Conservation (phyloP, 2,113 vertebrate species). For the Sakesphorus luctuosus region DNA sequence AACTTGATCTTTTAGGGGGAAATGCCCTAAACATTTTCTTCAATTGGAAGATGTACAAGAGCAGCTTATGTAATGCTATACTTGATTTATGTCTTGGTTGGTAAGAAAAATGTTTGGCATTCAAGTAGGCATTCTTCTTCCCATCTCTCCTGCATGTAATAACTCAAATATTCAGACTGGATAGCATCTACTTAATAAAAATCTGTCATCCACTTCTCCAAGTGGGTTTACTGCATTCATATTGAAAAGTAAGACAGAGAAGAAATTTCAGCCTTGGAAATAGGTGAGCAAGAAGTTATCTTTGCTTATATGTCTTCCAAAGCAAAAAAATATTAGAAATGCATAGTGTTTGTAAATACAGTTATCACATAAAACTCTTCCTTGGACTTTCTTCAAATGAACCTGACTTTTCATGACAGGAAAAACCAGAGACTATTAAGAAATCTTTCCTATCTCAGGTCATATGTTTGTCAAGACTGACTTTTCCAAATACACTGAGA, state of each 20-base stretch:
- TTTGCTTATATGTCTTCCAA: not conserved
- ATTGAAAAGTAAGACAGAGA: not conserved
- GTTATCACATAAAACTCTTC: not conserved
- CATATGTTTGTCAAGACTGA: not conserved
- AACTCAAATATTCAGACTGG: conserved; percentile 1
- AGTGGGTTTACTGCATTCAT: not conserved
- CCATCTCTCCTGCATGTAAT: not conserved
- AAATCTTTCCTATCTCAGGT: not conserved
- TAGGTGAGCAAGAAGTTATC: not conserved
- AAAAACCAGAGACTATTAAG: not conserved
- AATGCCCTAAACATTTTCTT: not conserved
- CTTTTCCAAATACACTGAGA: not conserved
- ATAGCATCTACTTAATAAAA: conserved; percentile 1
- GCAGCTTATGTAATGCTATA: not conserved
- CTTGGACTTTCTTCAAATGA: not conserved
- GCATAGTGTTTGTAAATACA: not conserved
- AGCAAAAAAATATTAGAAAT: not conserved
- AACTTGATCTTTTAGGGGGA: not conserved
- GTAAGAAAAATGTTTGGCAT: conserved; percentile 22
- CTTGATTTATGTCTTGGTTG: not conserved
- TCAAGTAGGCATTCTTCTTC: conserved; percentile 5
- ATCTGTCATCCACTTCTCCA: not conserved
- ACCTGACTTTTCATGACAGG: not conserved
- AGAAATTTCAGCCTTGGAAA: not conserved
- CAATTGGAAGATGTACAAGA: not conserved